A percentile compares a stretch with the other conserved stretches of the same genome.
Evolutionary conservation across 1,140 invertebrate species (phyloP).

Genomic region (Trichonephila clavata): DNA sequence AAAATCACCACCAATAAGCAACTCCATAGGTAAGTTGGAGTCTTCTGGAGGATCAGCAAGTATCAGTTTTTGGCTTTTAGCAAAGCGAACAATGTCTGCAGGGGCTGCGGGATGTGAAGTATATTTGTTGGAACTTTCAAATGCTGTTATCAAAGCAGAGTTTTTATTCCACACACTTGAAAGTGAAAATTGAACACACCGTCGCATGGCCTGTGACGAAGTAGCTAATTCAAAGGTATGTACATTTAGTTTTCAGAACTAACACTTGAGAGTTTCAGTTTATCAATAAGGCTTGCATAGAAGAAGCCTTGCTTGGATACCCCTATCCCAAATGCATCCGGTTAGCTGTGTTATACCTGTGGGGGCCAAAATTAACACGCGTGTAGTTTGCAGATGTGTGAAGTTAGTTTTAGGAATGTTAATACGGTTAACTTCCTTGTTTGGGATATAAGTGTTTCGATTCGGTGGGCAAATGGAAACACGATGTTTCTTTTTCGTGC

Average conservation of each 20-base stretch:
- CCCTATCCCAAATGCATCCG: not conserved
- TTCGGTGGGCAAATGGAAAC: conserved; percentile 11
- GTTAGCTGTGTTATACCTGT: conserved; percentile 53
- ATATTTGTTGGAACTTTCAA: conserved; percentile 44
- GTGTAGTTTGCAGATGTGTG: conserved; percentile 45
- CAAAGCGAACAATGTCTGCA: no score
- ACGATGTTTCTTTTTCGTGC: conserved; percentile 23
- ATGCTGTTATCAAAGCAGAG: conserved; percentile 1
- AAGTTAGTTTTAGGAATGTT: conserved; percentile 25
- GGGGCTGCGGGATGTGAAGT: conserved; percentile 1
- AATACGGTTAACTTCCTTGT: not conserved
- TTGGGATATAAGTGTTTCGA: not conserved
- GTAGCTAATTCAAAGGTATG: conserved; percentile 59
- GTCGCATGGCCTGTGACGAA: not conserved
- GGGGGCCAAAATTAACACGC: conserved; percentile 42
- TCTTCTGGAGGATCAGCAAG: no score
- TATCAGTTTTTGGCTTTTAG: no score
- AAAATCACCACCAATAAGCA: no score
- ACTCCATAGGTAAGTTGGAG: no score
- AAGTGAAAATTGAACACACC: not conserved
- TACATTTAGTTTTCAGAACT: not conserved
- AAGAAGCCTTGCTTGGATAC: no score
- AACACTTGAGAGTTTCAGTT: conserved; percentile 32
- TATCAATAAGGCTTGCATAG: not conserved
- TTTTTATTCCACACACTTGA: conserved; percentile 37